Evolutionary conservation across 1,140 invertebrate species (phyloP).

Genomic region (Caenorhabditis latens): DNA sequence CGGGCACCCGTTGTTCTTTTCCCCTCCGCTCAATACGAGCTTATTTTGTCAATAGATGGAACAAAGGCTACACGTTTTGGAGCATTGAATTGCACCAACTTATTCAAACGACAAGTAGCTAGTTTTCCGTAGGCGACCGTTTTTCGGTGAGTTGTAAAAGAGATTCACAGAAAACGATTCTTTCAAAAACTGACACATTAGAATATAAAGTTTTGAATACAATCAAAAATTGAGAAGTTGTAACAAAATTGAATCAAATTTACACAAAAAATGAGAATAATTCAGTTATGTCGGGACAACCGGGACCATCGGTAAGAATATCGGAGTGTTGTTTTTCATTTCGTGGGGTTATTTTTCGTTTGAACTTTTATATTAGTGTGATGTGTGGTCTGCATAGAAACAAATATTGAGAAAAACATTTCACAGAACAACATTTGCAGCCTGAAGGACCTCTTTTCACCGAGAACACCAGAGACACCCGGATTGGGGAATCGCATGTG

Average conservation of each 20-base stretch:
- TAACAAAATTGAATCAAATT: not conserved
- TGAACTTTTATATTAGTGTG: not conserved
- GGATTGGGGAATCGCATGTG: constrained; percentile 19
- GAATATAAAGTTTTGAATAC: too few species aligned
- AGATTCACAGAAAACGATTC: not conserved
- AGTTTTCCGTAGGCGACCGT: not conserved
- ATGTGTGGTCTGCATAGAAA: not conserved
- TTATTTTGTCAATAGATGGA: constrained; percentile 54
- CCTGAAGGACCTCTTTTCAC: constrained; percentile 60
- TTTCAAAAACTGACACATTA: too few species aligned
- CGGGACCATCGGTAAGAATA: constrained; percentile 16
- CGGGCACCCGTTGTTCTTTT: constrained; percentile 13
- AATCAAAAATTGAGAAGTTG: not conserved
- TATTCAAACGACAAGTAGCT: not conserved
- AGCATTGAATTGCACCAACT: constrained; percentile 41
- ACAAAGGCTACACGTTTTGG: constrained; percentile 44
- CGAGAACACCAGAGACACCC: constrained; percentile 33
- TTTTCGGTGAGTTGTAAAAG: constrained; percentile 30
- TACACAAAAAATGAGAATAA: not conserved
- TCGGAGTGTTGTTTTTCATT: not conserved
- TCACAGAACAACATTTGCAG: constrained; percentile 40
- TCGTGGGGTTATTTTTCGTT: not conserved
- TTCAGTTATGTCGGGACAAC: constrained; percentile 10
- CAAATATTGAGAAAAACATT: not conserved
- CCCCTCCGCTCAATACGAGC: not conserved